These are phyloP conservation scores for Hippocampus barbouri DNA, from an alignment of 2,113 vertebrate species.

Conservation along the genomic window DNA sequence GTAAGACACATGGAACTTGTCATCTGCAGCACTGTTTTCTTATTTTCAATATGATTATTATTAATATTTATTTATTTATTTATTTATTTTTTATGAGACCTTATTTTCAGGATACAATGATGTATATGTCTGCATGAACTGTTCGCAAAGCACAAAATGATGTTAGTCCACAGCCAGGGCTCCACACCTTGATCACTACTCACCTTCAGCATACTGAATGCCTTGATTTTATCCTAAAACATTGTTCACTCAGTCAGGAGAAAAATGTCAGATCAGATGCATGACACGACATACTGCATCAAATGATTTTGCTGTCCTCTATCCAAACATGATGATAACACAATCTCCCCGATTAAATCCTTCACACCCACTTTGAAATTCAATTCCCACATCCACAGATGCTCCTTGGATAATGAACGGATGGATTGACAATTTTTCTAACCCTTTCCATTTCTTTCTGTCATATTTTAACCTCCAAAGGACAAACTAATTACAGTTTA, in stretches of 20 bases:
- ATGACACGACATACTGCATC: neutral
- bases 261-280: neutral
- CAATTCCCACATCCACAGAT: neutral
- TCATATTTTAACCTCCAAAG: neutral
- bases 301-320: neutral
- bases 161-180: neutral
- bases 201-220: neutral
- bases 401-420: no score
- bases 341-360: neutral
- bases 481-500: neutral
- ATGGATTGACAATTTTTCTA: no score
- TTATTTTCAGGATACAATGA: neutral
- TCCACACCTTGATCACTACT: neutral
- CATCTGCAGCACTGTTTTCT: slow-evolving; percentile 30
- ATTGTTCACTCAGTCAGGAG: neutral
- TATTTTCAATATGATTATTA: neutral
- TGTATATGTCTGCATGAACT: slow-evolving; percentile 20
- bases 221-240: neutral
- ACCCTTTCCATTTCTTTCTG: neutral
- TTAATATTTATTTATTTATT: no score
- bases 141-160: slow-evolving; percentile 58
- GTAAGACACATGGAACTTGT: slow-evolving; percentile 85
- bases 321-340: neutral
- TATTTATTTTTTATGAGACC: neutral
- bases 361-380: neutral